These are phyloP conservation scores for Sarotherodon lohbergeri DNA, from an alignment of 2,113 vertebrate species.

Conservation along the genomic window DNA sequence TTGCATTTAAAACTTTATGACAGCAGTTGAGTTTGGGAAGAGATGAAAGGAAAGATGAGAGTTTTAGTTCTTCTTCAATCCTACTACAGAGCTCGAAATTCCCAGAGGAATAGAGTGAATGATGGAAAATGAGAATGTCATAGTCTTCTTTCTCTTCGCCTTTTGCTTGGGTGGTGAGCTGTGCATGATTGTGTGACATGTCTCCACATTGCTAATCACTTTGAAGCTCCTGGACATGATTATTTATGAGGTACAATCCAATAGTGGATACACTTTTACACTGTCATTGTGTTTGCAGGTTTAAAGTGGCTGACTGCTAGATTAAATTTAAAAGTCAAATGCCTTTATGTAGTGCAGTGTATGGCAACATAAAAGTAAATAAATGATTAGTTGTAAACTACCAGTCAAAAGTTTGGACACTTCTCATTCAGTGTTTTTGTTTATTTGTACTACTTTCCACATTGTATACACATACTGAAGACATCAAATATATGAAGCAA, in stretches of 20 bases:
- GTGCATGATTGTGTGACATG: constrained; percentile 60
- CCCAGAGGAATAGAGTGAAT: not conserved
- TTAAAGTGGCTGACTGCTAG: constrained; percentile 80
- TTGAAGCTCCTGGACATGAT: constrained; percentile 73
- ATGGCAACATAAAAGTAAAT: not conserved
- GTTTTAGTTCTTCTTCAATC: not conserved
- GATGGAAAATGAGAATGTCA: not conserved
- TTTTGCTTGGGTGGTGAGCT: constrained; percentile 76
- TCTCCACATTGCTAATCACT: constrained; percentile 83
- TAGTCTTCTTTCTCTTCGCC: constrained; percentile 16
- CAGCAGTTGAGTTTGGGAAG: not conserved
- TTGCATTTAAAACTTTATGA: not conserved
- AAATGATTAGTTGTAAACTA: not conserved
- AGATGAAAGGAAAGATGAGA: not conserved
- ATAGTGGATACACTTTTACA: constrained; percentile 83
- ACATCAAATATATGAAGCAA: not conserved
- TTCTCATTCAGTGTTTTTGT: not conserved
- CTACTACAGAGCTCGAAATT: not conserved
- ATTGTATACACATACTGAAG: not conserved
- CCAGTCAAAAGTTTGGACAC: not conserved
- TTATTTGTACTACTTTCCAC: not conserved
- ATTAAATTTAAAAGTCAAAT: constrained; percentile 96
- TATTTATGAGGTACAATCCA: constrained; percentile 90
- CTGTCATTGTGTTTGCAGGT: constrained; percentile 86
- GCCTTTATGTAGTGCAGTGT: not conserved